Conservation (phyloP, 2,797 vertebrate species). For the Megalops cyprinoides region DNA sequence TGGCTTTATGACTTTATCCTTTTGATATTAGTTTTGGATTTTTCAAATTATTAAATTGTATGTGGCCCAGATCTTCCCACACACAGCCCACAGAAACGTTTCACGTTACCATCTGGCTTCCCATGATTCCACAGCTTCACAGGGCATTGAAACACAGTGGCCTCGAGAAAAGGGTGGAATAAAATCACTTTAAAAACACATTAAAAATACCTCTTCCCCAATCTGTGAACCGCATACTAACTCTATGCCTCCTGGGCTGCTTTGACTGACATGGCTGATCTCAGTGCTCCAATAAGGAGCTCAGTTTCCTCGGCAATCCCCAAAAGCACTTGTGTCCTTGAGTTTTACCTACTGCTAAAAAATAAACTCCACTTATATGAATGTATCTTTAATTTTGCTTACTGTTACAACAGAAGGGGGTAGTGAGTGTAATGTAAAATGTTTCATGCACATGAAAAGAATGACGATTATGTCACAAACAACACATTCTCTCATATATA, state of each 20-base stretch:
- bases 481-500: no score
- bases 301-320: neutral
- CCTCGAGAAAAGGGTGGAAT: constrained; percentile 7
- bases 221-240: neutral
- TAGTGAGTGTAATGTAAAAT: no score
- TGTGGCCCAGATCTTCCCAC: neutral
- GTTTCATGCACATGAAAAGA: no score
- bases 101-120: neutral
- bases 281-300: neutral
- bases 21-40: neutral
- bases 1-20: no score
- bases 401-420: no score
- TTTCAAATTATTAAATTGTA: neutral
- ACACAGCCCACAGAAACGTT: neutral
- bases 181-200: neutral
- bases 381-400: no score
- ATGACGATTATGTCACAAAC: no score
- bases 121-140: neutral
- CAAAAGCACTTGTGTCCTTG: neutral
- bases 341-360: no score
- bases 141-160: neutral
- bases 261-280: neutral
- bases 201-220: neutral
- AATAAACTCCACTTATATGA: no score
- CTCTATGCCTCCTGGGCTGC: neutral